A percentile compares a stretch with the other conserved stretches of the same genome.
These are phyloP conservation scores for Cremastobaeus sp. DNA, from an alignment of 2,888 invertebrate genomes.

Conservation along the genomic window DNA sequence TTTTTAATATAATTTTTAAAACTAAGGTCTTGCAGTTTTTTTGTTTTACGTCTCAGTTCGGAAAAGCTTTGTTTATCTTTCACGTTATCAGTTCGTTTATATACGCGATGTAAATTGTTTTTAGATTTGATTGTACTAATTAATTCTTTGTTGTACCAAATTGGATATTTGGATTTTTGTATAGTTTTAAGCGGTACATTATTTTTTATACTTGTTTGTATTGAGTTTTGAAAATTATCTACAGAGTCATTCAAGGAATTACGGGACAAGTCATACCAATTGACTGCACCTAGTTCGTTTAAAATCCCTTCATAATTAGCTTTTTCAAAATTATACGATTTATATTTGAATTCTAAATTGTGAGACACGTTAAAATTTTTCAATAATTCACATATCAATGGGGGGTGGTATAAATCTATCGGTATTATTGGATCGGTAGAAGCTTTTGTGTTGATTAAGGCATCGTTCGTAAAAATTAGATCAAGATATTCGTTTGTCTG, in stretches of 20 bases:
- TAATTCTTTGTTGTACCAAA: conserved; percentile 11
- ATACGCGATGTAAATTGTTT: conserved; percentile 1
- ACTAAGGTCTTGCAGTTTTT: not conserved
- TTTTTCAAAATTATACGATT: not conserved
- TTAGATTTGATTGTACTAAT: not conserved
- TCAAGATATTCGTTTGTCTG: not conserved
- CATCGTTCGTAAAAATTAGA: not conserved
- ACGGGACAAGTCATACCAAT: too few relatives aligned
- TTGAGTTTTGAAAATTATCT: not conserved
- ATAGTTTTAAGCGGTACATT: not conserved
- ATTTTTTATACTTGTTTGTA: not conserved
- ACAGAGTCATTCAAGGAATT: too few relatives aligned
- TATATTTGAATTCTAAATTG: not conserved
- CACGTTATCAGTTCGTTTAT: not conserved
- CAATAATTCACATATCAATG: conserved; percentile 1
- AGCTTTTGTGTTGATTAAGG: not conserved
- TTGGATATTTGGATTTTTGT: not conserved
- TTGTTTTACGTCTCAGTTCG: not conserved
- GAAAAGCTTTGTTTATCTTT: not conserved
- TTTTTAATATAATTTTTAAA: not conserved
- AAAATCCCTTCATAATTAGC: too few relatives aligned
- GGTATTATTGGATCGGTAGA: conserved; percentile 6
- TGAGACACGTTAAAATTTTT: too few relatives aligned
- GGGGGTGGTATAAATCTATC: not conserved
- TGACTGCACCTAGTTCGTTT: too few relatives aligned